Evolutionary conservation across 2,797 vertebrate genomes (phyloP).

Genomic region (Lagocephalus sceleratus): DNA sequence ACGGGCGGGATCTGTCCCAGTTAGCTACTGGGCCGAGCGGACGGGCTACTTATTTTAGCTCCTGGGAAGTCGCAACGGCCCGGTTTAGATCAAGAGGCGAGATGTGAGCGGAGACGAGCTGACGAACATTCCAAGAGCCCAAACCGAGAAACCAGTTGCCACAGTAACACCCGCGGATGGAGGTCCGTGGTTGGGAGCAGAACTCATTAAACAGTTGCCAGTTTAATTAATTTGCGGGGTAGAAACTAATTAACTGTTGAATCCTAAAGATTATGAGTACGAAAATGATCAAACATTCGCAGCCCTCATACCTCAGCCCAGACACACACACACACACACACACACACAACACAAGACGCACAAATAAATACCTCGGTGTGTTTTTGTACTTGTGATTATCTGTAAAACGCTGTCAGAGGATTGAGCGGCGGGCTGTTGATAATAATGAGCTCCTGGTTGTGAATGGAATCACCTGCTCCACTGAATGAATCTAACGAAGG

Average conservation of each 20-base stretch:
- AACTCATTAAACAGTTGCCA: constrained; percentile 17
- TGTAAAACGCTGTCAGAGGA: too few species aligned
- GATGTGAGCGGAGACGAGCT: neutral
- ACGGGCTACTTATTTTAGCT: too few species aligned
- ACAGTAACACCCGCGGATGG: constrained; percentile 10
- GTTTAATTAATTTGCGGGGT: constrained; percentile 4
- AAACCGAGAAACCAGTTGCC: constrained; percentile 9
- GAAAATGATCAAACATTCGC: neutral
- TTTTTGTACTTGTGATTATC: too few species aligned
- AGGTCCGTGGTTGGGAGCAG: constrained; percentile 1
- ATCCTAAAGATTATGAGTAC: neutral
- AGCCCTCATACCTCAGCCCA: too few species aligned
- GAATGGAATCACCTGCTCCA: constrained; percentile 34
- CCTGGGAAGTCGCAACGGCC: too few species aligned
- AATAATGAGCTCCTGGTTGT: constrained; percentile 31
- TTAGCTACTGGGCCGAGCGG: too few species aligned
- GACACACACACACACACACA: too few species aligned
- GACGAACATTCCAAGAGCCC: neutral
- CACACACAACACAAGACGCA: too few species aligned
- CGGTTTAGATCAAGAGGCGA: neutral
- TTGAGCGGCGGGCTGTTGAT: too few species aligned
- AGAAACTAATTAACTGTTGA: constrained; percentile 1
- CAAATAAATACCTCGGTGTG: too few species aligned
- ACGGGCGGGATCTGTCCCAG: too few species aligned
- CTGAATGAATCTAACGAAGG: constrained; percentile 45